Evolutionary conservation across 1,140 invertebrate genomes (phyloP).

Genomic region (Coenobita brevimanus): DNA sequence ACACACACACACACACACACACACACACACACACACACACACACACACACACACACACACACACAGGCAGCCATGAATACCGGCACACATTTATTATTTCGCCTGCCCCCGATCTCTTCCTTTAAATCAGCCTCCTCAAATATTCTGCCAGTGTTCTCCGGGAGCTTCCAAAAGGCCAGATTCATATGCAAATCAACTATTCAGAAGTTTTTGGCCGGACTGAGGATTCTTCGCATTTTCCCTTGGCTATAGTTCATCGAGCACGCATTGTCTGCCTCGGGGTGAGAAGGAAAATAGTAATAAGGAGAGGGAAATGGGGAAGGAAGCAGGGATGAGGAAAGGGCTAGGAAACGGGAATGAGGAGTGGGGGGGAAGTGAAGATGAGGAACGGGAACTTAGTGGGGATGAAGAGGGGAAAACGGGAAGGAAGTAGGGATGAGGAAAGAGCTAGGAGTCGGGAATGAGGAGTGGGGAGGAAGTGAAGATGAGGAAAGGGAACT

Average conservation of each 20-base stretch:
- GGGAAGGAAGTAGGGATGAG: too few species aligned
- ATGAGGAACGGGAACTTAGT: background rate
- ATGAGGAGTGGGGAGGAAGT: too few species aligned
- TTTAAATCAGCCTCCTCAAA: background rate
- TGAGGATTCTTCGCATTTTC: conserved; percentile 11
- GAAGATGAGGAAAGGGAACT: too few species aligned
- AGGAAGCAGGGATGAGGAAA: conserved; percentile 22
- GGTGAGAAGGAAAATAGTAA: background rate
- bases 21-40: conserved; percentile 1
- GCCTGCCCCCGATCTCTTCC: background rate
- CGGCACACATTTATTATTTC: background rate
- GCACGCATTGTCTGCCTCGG: conserved; percentile 30
- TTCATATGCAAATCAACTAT: conserved; percentile 54
- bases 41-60: conserved; percentile 1
- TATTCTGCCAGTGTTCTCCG: conserved; percentile 18
- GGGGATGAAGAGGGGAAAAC: too few species aligned
- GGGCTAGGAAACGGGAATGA: background rate
- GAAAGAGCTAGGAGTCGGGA: too few species aligned
- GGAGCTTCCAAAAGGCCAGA: conserved; percentile 5
- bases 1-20: background rate
- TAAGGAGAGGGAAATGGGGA: conserved; percentile 14
- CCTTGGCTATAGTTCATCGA: conserved; percentile 50
- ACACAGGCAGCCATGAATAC: background rate
- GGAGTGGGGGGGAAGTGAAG: background rate
- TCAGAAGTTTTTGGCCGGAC: conserved; percentile 43